Evolutionary conservation across 2,113 vertebrate genomes (phyloP).

Genomic region (Lophius piscatorius): DNA sequence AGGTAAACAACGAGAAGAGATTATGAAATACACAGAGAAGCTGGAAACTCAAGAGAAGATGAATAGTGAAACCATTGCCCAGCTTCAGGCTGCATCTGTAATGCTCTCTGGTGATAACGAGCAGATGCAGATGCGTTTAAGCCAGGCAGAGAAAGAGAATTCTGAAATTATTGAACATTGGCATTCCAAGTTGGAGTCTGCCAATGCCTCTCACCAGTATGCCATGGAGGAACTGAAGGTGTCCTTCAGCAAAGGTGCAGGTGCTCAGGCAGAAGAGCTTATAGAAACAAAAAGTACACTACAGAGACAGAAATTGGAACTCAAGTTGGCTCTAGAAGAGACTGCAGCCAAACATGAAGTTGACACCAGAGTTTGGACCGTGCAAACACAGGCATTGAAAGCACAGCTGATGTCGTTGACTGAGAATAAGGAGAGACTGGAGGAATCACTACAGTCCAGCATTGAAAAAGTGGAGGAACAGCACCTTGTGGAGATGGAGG

Average conservation of each 20-base stretch:
- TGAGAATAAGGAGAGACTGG: constrained; percentile 86
- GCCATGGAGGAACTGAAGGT: constrained; percentile 89
- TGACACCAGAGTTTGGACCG: constrained; percentile 68
- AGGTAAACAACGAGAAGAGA: constrained; percentile 80
- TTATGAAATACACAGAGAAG: constrained; percentile 79
- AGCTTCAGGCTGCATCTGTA: constrained; percentile 80
- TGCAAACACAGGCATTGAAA: constrained; percentile 81
- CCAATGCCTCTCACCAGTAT: constrained; percentile 87
- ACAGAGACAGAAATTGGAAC: constrained; percentile 84
- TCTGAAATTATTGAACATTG: constrained; percentile 83
- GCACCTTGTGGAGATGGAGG: constrained; percentile 98
- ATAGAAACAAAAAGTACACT: constrained; percentile 85
- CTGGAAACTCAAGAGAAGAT: constrained; percentile 81
- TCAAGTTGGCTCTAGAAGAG: constrained; percentile 81
- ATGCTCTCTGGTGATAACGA: constrained; percentile 87
- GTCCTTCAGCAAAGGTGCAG: constrained; percentile 86
- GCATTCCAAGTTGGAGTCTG: constrained; percentile 88
- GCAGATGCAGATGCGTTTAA: constrained; percentile 84
- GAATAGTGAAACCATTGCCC: constrained; percentile 79
- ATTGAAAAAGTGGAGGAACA: constrained; percentile 91
- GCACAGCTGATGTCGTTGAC: constrained; percentile 74
- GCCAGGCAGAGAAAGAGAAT: constrained; percentile 88
- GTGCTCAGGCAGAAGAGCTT: constrained; percentile 82
- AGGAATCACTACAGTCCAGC: constrained; percentile 83
- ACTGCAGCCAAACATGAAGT: constrained; percentile 76